Evolutionary conservation across 1,140 invertebrate species (phyloP).

Genomic region (Drosophila watanabei): DNA sequence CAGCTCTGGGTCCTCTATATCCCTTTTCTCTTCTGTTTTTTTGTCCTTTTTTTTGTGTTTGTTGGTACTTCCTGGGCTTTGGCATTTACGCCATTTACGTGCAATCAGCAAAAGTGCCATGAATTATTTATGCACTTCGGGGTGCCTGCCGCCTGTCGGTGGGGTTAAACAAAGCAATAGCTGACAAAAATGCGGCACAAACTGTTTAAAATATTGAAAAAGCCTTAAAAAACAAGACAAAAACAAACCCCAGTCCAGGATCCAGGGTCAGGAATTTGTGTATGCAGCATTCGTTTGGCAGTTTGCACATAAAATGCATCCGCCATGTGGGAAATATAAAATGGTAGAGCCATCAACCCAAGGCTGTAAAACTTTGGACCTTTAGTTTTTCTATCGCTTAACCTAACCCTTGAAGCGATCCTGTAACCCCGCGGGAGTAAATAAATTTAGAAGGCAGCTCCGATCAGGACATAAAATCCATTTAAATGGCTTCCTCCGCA

Average conservation of each 20-base stretch:
- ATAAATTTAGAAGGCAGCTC: conserved; percentile 6
- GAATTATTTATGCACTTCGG: conserved; percentile 66
- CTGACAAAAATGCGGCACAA: conserved; percentile 31
- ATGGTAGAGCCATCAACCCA: neutral
- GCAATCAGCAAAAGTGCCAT: conserved; percentile 81
- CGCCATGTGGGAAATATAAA: conserved; percentile 35
- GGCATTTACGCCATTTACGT: conserved; percentile 79
- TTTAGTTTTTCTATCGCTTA: neutral
- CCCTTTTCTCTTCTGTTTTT: neutral
- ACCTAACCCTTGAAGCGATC: conserved; percentile 12
- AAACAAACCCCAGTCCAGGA: neutral
- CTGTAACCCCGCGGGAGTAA: conserved; percentile 11
- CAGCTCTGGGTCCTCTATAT: conserved; percentile 15
- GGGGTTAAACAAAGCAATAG: conserved; percentile 35
- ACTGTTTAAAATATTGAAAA: conserved; percentile 47
- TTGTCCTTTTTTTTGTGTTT: neutral
- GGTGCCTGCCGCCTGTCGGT: neutral
- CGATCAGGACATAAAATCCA: conserved; percentile 40
- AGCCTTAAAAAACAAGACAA: conserved; percentile 24
- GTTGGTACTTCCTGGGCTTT: conserved; percentile 51
- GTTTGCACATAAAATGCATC: conserved; percentile 40
- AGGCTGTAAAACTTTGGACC: conserved; percentile 13
- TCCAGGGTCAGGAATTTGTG: neutral
- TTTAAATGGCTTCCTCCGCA: conserved; percentile 38
- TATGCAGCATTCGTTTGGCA: conserved; percentile 24